Conservation (phyloP, 2,888 invertebrate species). For the Anoplius nigerrimus region DNA sequence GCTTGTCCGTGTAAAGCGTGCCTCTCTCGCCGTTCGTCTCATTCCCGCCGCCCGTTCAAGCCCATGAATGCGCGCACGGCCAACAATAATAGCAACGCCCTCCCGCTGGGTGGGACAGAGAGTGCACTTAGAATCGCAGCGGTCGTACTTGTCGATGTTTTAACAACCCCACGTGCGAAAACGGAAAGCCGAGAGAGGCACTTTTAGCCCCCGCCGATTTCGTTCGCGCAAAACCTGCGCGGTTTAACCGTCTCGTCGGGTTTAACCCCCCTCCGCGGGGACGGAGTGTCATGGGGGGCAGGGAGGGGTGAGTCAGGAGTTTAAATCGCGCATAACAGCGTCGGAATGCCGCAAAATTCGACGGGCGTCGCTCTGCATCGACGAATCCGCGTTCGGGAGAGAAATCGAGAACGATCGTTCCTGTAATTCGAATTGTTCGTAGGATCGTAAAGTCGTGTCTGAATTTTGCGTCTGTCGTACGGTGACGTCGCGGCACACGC, state of each 20-base stretch:
- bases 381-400: too few relatives aligned
- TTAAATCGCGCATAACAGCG: too few relatives aligned
- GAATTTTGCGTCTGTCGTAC: too few relatives aligned
- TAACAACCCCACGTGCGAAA: constrained; percentile 49
- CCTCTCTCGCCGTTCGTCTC: constrained; percentile 26
- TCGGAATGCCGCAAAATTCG: too few relatives aligned
- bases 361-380: too few relatives aligned
- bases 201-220: constrained; percentile 28
- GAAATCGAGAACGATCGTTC: too few relatives aligned
- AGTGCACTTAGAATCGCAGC: constrained; percentile 48
- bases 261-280: too few relatives aligned
- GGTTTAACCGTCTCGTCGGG: too few relatives aligned
- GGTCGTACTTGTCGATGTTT: constrained; percentile 46
- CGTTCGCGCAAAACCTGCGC: constrained; percentile 19
- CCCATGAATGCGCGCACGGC: constrained; percentile 34
- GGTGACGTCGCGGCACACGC: too few relatives aligned
- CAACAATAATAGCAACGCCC: constrained; percentile 50
- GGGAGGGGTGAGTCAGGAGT: background rate
- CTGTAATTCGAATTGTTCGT: too few relatives aligned
- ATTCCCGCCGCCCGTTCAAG: constrained; percentile 18
- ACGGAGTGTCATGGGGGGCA: background rate
- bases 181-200: constrained; percentile 22
- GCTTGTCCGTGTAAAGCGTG: constrained; percentile 33
- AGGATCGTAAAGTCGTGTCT: too few relatives aligned
- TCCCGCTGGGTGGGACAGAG: constrained; percentile 45